A percentile compares a stretch with the other conserved stretches of the same genome.
Evolutionary conservation across 2,113 vertebrate species (phyloP).

Genomic region (Mus pahari): DNA sequence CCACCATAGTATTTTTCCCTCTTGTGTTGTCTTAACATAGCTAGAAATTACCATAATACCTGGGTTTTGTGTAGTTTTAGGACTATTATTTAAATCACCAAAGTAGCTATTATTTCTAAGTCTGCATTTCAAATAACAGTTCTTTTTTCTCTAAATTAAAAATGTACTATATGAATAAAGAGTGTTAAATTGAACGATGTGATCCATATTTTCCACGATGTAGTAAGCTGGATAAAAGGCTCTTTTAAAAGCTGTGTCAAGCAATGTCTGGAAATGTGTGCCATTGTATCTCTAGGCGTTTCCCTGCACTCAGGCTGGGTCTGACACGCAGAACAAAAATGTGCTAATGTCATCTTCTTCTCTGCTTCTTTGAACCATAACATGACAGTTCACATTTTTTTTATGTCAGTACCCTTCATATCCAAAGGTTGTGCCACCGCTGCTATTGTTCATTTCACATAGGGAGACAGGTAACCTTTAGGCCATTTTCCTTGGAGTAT

Average conservation of each 20-base stretch:
- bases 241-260: neutral
- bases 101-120: constrained; percentile 26
- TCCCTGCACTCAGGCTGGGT: neutral
- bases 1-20: neutral
- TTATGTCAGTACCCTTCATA: constrained; percentile 18
- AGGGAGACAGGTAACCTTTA: neutral
- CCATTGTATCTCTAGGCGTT: neutral
- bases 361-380: neutral
- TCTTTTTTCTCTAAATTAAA: neutral
- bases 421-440: neutral
- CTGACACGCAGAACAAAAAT: neutral
- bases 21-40: neutral
- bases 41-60: neutral
- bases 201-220: constrained; percentile 5
- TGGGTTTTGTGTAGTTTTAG: constrained; percentile 3
- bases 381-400: constrained; percentile 35
- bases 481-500: neutral
- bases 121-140: neutral
- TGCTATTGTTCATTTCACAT: neutral
- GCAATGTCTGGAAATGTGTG: neutral
- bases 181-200: neutral
- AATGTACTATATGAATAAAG: neutral
- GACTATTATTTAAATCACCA: neutral
- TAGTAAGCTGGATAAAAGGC: neutral
- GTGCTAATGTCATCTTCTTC: neutral